Conservation (phyloP, 2,113 vertebrate species). For the Desmodus rotundus region DNA sequence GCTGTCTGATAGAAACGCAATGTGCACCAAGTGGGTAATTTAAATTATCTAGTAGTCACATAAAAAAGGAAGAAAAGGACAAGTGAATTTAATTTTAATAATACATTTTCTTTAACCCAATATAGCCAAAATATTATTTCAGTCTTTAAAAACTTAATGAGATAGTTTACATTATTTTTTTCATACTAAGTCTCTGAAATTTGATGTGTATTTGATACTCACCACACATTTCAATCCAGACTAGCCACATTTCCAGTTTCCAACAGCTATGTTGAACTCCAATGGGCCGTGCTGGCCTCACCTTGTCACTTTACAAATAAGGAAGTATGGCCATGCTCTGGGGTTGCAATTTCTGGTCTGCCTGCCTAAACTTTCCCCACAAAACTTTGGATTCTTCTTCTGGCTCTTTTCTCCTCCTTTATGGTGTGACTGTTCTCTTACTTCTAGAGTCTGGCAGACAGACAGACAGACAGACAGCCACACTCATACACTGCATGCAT, state of each 20-base stretch:
- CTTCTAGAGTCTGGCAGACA: neutral
- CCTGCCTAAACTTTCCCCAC: neutral
- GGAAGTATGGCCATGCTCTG: neutral
- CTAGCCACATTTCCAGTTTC: neutral
- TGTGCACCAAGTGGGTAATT: neutral
- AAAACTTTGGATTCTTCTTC: neutral
- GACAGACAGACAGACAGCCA: neutral
- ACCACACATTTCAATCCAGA: neutral
- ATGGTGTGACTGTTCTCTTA: neutral
- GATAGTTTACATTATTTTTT: neutral
- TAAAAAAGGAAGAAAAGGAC: neutral
- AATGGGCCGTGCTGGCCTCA: neutral
- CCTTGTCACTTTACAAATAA: neutral
- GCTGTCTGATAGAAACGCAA: neutral
- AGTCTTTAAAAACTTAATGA: neutral
- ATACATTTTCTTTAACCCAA: neutral
- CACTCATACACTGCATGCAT: neutral
- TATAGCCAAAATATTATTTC: neutral
- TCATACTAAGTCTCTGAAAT: neutral
- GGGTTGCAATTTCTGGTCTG: neutral
- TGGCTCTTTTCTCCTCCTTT: neutral
- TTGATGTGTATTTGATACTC: neutral
- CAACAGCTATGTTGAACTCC: neutral
- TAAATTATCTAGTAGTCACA: neutral
- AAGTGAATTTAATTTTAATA: conserved; percentile 15